Percentiles rank a stretch among this genome's conserved stretches.
These are phyloP conservation scores for Chrysaora quinquecirrha DNA, from an alignment of 30 jellyfish, hydroid and myxozoan species.

Conservation along the genomic window DNA sequence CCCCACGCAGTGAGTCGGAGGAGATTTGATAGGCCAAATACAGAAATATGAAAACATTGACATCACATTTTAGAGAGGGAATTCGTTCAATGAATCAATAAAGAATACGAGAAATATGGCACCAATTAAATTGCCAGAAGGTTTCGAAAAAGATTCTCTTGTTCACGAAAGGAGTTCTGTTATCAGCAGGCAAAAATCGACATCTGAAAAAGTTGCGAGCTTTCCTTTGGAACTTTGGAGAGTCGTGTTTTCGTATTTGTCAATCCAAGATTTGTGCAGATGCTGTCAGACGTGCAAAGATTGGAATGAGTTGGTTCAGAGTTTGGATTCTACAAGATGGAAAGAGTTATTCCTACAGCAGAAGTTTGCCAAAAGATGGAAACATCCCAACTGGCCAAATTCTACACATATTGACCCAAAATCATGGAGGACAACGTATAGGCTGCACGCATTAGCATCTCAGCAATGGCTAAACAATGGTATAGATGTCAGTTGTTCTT, in stretches of 20 bases:
- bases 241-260: constrained; percentile 74
- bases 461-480: constrained; percentile 69
- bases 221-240: constrained; percentile 91
- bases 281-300: constrained; percentile 82
- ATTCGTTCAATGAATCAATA: too few relatives aligned
- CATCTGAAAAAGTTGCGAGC: background rate
- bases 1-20: too few relatives aligned
- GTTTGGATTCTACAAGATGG: constrained; percentile 93
- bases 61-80: too few relatives aligned
- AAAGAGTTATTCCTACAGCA: constrained; percentile 73
- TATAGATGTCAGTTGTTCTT: constrained; percentile 67
- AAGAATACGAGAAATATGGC: too few relatives aligned
- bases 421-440: constrained; percentile 80
- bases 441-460: constrained; percentile 56
- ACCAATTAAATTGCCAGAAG: background rate
- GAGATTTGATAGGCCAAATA: too few relatives aligned
- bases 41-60: too few relatives aligned
- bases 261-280: constrained; percentile 75
- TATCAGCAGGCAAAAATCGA: background rate
- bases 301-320: constrained; percentile 73
- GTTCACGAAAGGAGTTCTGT: background rate
- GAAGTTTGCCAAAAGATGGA: constrained; percentile 78
- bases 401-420: constrained; percentile 56
- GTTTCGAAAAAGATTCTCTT: background rate
- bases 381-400: constrained; percentile 94